Percentiles rank a stretch among this genome's conserved stretches.
Evolutionary conservation across 1,140 invertebrate species (phyloP).

Genomic region (Cryptotermes secundus): DNA sequence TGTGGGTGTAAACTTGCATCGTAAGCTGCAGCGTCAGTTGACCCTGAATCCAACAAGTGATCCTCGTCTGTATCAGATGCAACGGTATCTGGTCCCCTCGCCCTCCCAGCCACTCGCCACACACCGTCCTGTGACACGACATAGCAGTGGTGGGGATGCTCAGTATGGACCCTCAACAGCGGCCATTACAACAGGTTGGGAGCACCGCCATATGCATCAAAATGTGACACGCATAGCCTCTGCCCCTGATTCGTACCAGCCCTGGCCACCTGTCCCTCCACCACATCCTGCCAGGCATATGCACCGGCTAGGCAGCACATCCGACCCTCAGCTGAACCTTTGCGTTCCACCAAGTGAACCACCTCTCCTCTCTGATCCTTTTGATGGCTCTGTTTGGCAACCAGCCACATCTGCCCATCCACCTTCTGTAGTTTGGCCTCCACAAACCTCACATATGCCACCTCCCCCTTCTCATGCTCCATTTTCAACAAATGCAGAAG

Average conservation of each 20-base stretch:
- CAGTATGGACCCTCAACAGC: constrained; percentile 21
- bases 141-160: constrained; percentile 1
- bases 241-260: constrained; percentile 67
- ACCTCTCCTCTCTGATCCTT: constrained; percentile 30
- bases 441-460: constrained; percentile 24
- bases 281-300: constrained; percentile 37
- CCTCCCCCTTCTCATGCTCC: constrained; percentile 42
- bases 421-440: constrained; percentile 36
- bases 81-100: background rate
- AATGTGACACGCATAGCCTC: constrained; percentile 75
- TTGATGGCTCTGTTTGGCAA: constrained; percentile 30
- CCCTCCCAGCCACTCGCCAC: background rate
- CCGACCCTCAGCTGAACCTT: constrained; percentile 66
- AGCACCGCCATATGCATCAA: constrained; percentile 48
- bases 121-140: background rate
- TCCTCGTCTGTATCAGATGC: constrained; percentile 60
- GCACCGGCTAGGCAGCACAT: constrained; percentile 56
- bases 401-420: constrained; percentile 29
- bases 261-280: constrained; percentile 48
- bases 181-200: constrained; percentile 42
- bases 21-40: constrained; percentile 76
- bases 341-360: constrained; percentile 39
- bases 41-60: constrained; percentile 78
- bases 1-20: constrained; percentile 63
- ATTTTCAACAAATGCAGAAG: constrained; percentile 52